phyloP scores from a whole-genome alignment of 2,797 vertebrate genomes.

The Falco berigora region DNA sequence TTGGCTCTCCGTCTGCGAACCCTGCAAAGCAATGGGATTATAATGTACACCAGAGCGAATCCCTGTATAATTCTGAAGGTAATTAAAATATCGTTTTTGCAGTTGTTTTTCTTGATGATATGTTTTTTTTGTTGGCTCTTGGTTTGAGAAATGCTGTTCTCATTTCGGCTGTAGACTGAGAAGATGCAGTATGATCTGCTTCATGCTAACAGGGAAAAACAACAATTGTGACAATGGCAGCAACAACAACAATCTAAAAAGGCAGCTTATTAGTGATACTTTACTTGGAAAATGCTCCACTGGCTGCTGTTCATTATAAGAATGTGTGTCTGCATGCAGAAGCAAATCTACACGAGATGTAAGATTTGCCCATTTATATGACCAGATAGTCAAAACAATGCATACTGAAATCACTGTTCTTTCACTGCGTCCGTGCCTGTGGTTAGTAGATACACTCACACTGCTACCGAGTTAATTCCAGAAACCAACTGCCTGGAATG shows the following conservation, averaged over 20 bases:
- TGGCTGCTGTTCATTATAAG: slow-evolving; percentile 1
- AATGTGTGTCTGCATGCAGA: background rate
- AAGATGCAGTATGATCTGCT: slow-evolving; percentile 29
- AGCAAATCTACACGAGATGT: background rate
- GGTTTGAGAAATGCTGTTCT: slow-evolving; percentile 24
- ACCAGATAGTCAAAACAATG: background rate
- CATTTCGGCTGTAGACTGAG: slow-evolving; percentile 43
- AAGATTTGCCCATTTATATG: slow-evolving; percentile 17
- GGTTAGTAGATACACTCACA: background rate
- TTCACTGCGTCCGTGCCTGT: background rate
- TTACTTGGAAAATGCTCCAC: slow-evolving; percentile 3
- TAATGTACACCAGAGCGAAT: slow-evolving; percentile 92
- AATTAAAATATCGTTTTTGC: slow-evolving; percentile 54
- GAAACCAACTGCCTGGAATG: background rate
- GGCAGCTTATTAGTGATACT: slow-evolving; percentile 3
- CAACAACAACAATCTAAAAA: slow-evolving; percentile 4
- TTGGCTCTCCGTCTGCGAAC: slow-evolving; percentile 91
- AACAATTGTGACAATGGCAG: background rate
- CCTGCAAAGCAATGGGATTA: slow-evolving; percentile 89
- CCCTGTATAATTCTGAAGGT: slow-evolving; percentile 95
- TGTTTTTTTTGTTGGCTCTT: slow-evolving; percentile 36
- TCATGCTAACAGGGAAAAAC: background rate
- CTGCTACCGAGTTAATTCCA: background rate
- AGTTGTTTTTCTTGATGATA: slow-evolving; percentile 42
- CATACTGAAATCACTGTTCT: background rate